phyloP scores from a whole-genome alignment of 2,113 vertebrate genomes.

The Arvicanthis niloticus region DNA sequence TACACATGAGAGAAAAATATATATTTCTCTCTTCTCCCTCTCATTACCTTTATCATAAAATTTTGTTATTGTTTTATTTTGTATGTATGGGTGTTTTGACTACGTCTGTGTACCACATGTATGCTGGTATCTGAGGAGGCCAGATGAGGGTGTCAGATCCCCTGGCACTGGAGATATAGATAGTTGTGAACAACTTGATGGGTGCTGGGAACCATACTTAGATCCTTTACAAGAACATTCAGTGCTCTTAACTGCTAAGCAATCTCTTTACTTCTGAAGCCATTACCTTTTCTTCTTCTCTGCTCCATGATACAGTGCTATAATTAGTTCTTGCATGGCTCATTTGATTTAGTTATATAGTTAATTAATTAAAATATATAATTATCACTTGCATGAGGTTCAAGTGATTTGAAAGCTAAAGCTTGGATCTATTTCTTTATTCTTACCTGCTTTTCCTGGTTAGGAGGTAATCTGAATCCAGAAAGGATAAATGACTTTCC shows the following conservation, averaged over 20 bases:
- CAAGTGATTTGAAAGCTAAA: constrained; percentile 51
- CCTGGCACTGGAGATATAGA: no score
- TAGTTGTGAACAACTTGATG: not conserved
- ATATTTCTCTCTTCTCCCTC: no score
- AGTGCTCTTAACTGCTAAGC: not conserved
- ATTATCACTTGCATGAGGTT: not conserved
- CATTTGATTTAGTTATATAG: constrained; percentile 40
- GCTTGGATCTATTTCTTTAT: not conserved
- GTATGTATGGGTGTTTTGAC: not conserved
- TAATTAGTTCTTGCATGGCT: not conserved
- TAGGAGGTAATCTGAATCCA: constrained; percentile 5
- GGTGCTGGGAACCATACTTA: not conserved
- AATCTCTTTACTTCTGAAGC: not conserved
- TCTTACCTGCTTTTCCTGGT: not conserved
- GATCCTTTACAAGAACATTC: not conserved
- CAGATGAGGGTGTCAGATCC: not conserved
- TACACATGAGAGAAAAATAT: not conserved
- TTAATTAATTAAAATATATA: constrained; percentile 53
- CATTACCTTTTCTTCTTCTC: not conserved
- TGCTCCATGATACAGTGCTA: not conserved
- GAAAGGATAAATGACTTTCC: not conserved
- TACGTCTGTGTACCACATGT: not conserved
- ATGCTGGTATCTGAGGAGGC: not conserved
- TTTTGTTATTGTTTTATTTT: not conserved
- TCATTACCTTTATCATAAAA: not conserved